Evolutionary conservation across 2,797 vertebrate genomes (phyloP).

Genomic region (Jordanella pulchra): DNA sequence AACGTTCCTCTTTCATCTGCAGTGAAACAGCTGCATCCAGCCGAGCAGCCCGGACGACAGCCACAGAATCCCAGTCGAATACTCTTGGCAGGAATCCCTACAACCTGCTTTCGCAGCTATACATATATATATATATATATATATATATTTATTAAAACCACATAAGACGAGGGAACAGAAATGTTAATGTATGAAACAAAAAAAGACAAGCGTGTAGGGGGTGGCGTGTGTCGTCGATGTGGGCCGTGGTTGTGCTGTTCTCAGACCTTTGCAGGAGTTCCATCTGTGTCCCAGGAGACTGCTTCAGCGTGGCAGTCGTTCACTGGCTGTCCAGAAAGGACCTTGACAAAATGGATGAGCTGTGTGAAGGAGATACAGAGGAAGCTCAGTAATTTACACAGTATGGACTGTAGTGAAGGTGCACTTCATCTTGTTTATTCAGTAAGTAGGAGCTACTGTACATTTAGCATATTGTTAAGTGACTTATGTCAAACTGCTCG

Average conservation of each 20-base stretch:
- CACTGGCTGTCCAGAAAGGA: constrained; percentile 55
- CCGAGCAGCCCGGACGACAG: constrained; percentile 45
- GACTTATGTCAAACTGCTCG: not conserved
- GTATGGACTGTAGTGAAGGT: not conserved
- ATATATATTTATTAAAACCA: constrained; percentile 5
- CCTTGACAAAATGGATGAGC: constrained; percentile 65
- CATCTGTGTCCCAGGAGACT: constrained; percentile 52
- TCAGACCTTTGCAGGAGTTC: constrained; percentile 40
- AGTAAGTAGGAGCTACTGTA: not conserved
- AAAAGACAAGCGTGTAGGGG: not conserved
- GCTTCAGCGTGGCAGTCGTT: constrained; percentile 42
- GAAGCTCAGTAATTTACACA: constrained; percentile 13
- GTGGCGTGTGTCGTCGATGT: not conserved
- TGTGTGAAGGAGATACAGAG: constrained; percentile 36
- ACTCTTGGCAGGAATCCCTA: constrained; percentile 28
- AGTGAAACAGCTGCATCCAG: constrained; percentile 48
- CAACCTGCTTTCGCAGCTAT: constrained; percentile 25
- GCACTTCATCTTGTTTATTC: not conserved
- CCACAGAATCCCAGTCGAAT: constrained; percentile 44
- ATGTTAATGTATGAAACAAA: not conserved
- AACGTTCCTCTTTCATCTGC: constrained; percentile 46
- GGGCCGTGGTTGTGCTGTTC: constrained; percentile 15
- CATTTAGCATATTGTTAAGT: not conserved
- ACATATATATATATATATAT: constrained; percentile 3
- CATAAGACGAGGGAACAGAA: not conserved